A percentile compares a stretch with the other conserved stretches of the same genome.
Conservation (phyloP, 2,888 invertebrate species). For the Acleris emargana region DNA sequence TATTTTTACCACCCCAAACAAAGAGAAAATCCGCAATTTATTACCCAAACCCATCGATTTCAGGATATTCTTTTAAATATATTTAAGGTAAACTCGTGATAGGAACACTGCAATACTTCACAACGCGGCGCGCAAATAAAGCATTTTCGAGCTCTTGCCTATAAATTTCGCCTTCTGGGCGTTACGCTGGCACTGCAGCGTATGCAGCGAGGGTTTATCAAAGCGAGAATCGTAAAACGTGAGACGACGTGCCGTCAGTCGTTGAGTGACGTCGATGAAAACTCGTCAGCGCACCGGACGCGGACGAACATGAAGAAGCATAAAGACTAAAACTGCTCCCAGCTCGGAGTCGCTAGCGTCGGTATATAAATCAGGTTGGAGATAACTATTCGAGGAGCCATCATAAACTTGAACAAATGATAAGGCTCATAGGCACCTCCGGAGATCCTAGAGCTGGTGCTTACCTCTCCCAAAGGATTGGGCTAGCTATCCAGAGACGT, state of each 20-base stretch:
- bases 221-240: slow-evolving; percentile 36
- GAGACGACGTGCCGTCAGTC: slow-evolving; percentile 34
- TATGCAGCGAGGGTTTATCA: slow-evolving; percentile 22
- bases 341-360: neutral
- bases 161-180: slow-evolving; percentile 35
- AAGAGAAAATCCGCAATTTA: no score
- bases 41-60: neutral
- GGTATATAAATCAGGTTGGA: neutral
- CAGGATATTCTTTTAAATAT: slow-evolving; percentile 1
- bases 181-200: slow-evolving; percentile 15
- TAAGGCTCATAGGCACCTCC: no score
- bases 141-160: slow-evolving; percentile 32
- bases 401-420: no score
- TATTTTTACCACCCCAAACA: no score
- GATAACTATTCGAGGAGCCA: neutral
- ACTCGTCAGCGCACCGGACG: slow-evolving; percentile 17
- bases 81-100: slow-evolving; percentile 24
- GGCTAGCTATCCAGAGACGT: no score
- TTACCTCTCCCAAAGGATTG: no score
- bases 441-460: no score
- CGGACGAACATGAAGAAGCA: slow-evolving; percentile 38
- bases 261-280: slow-evolving; percentile 28
- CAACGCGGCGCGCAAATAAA: slow-evolving; percentile 24
- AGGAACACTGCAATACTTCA: slow-evolving; percentile 14
- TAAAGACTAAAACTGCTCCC: slow-evolving; percentile 48